phyloP scores from a whole-genome alignment of 2,113 vertebrate genomes.

The Rhea pennata region DNA sequence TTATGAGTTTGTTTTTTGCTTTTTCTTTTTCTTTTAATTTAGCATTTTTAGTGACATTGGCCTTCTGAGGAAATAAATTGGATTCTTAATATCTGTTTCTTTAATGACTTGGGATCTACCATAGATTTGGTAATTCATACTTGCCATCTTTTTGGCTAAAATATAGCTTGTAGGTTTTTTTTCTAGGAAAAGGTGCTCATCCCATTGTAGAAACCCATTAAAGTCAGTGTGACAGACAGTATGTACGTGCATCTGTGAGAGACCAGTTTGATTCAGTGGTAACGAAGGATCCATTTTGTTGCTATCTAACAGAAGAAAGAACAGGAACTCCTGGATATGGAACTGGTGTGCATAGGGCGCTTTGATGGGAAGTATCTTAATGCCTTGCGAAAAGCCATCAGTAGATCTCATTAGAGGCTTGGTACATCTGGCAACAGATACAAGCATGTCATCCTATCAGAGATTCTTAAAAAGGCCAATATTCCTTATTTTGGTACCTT shows the following conservation, averaged over 20 bases:
- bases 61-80: not conserved
- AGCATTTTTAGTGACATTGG: not conserved
- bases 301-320: not conserved
- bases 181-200: not conserved
- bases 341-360: not conserved
- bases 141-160: not conserved
- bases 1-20: no score
- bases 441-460: not conserved
- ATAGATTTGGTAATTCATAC: not conserved
- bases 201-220: not conserved
- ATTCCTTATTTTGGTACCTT: not conserved
- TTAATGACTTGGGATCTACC: not conserved
- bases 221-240: not conserved
- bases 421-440: not conserved
- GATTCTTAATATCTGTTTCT: not conserved
- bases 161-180: not conserved
- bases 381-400: not conserved
- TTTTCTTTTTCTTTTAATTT: not conserved
- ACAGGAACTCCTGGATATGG: rapidly evolving
- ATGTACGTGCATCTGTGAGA: not conserved
- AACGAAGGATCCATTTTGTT: not conserved
- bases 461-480: not conserved
- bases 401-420: not conserved
- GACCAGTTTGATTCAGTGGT: not conserved
- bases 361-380: not conserved